Base-by-base conservation (phyloP, 2,888 invertebrate genomes). In the Cordylochernes scorpioides region DNA sequence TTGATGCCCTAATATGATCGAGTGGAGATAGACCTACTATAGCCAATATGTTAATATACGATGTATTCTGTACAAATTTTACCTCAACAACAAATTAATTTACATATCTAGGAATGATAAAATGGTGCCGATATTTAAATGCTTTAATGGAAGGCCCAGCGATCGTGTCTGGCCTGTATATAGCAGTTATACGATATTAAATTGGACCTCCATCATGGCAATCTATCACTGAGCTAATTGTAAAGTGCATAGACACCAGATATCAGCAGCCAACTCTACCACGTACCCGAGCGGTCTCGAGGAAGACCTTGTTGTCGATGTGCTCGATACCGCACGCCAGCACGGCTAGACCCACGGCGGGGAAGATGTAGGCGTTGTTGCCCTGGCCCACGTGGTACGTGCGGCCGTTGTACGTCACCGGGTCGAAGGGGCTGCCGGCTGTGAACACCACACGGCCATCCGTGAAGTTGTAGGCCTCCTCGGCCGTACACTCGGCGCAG, bases 401-500 rank as follows among this genome's bases (percentile, higher is more conserved):
- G 51, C 72, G 71, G 13, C 75, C 82, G 31, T 69, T 63, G 45
- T 68, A 62, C 9, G 63, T 59, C 3, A 84, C 80, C 3, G 77
- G 69, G 10, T 72, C 71, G 59, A 97, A 97, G 0, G 94, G 94
- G 16, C 86, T 88, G 5, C 94, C 94, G 16, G 84, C 86, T 2
- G 86, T 75, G 58, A 86, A 97, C 31, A 97, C 12, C 8, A 7
- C 7, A 38, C 59, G 54, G 48, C 78, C 82, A 38, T 78, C 66
- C 1, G 91, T 86, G 47, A 70, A 56, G 22, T 54, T 63, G 56
- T 91, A 97, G 3, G 91, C 94, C 45, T 82, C 66, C 53, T 86
- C 80, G n/a, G 97, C 97, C n/a, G 97, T 94, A 51, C 97, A 97
- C 57, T 97, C 97, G 0, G 97, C 86, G 59, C 88, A 88, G 54